Evolutionary conservation across 2,113 vertebrate species (phyloP).

Genomic region (Neofelis nebulosa): DNA sequence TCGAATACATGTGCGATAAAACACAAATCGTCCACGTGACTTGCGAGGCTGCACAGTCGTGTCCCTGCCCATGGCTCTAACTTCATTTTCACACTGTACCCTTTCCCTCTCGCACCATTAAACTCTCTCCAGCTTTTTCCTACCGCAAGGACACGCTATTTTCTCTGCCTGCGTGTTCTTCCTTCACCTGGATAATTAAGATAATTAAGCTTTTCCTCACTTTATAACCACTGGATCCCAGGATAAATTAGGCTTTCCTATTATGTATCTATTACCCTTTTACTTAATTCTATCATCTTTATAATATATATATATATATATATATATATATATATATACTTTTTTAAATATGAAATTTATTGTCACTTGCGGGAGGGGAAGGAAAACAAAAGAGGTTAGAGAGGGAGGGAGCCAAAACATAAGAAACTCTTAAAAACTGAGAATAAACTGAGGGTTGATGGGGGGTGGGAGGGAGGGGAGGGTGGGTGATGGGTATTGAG

Average conservation of each 20-base stretch:
- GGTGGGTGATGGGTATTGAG: no score
- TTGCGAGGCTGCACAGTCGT: accelerated
- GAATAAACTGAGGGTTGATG: no score
- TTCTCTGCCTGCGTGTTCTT: not conserved
- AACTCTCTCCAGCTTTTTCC: not conserved
- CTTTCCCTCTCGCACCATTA: not conserved
- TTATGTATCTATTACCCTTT: not conserved
- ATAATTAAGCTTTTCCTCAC: not conserved
- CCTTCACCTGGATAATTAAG: not conserved
- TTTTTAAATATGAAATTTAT: no score
- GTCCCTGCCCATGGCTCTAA: no score
- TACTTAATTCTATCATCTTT: not conserved
- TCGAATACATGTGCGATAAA: not conserved
- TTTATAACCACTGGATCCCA: not conserved
- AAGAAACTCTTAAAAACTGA: no score
- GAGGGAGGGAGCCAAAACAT: no score
- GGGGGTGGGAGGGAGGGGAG: no score
- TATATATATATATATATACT: no score
- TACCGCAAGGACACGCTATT: not conserved
- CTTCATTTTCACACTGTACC: not conserved
- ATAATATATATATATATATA: not conserved
- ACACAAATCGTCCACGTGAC: not conserved
- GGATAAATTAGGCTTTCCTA: not conserved
- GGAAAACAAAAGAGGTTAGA: no score
- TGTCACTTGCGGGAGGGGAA: no score